Percentiles rank a stretch among this genome's conserved stretches.
phyloP scores from a whole-genome alignment of 2,888 invertebrate genomes.

The Leucophenga maculata region DNA sequence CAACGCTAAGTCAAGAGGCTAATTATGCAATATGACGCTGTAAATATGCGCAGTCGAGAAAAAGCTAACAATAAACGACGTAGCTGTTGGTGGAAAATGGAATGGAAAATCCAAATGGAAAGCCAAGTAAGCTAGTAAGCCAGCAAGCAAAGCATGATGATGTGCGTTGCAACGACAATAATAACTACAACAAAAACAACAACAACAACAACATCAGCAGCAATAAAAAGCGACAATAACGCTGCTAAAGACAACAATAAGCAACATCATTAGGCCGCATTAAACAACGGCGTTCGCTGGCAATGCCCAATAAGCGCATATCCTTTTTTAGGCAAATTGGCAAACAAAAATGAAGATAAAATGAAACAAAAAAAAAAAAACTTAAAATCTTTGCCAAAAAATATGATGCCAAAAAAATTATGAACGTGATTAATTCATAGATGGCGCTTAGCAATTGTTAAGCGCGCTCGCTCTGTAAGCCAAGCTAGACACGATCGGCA shows the following conservation, averaged over 20 bases:
- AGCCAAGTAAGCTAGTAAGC: too few relatives aligned
- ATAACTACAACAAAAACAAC: constrained; percentile 9
- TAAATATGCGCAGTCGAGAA: constrained; percentile 29
- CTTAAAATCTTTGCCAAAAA: constrained; percentile 36
- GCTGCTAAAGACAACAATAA: neutral
- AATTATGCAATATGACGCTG: constrained; percentile 58
- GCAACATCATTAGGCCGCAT: constrained; percentile 10
- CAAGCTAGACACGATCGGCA: constrained; percentile 12
- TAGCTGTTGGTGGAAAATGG: neutral
- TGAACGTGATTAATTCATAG: constrained; percentile 68
- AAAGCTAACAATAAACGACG: neutral
- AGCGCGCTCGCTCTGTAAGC: neutral
- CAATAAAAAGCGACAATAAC: neutral
- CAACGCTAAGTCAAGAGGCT: constrained; percentile 42
- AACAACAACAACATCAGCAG: constrained; percentile 1
- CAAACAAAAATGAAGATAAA: constrained; percentile 33
- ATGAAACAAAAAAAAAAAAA: constrained; percentile 28
- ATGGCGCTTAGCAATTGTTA: constrained; percentile 61
- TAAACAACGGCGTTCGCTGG: constrained; percentile 11
- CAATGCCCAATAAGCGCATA: constrained; percentile 37
- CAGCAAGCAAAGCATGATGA: constrained; percentile 20
- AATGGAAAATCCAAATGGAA: neutral
- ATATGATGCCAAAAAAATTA: constrained; percentile 53
- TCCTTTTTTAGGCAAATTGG: constrained; percentile 62
- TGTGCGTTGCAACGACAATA: constrained; percentile 11